A percentile compares a stretch with the other conserved stretches of the same genome.
These are phyloP conservation scores for Tribolium madens DNA, from an alignment of 1,140 invertebrate genomes.

Conservation along the genomic window DNA sequence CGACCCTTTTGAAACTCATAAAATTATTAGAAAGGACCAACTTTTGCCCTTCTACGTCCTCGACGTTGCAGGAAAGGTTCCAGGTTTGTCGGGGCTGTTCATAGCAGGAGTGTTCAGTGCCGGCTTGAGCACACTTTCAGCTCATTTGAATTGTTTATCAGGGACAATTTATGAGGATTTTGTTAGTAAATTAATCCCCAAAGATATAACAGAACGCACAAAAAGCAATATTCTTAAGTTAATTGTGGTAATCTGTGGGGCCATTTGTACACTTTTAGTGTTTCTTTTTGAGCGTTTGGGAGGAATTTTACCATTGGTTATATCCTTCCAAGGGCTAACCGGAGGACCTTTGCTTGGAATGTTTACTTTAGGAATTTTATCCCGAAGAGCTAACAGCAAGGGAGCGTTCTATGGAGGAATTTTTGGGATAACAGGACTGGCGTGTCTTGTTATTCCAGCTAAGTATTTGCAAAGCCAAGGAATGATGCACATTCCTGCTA, in stretches of 20 bases:
- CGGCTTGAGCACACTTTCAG: conserved; percentile 75
- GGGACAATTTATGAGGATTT: conserved; percentile 78
- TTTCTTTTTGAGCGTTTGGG: conserved; percentile 75
- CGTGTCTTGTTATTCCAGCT: conserved; percentile 42
- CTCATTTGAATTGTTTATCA: conserved; percentile 74
- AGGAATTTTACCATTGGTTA: conserved; percentile 72
- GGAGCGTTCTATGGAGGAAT: conserved; percentile 56
- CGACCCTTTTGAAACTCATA: conserved; percentile 74
- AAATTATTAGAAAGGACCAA: conserved; percentile 67
- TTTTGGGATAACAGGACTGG: conserved; percentile 40
- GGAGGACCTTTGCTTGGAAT: conserved; percentile 76
- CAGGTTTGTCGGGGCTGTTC: conserved; percentile 73
- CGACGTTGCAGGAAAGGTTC: conserved; percentile 67
- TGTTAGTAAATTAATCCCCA: conserved; percentile 65
- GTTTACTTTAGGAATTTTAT: conserved; percentile 77
- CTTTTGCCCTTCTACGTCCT: conserved; percentile 70
- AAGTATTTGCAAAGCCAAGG: conserved; percentile 53
- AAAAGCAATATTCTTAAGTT: conserved; percentile 70
- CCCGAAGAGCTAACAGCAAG: conserved; percentile 73
- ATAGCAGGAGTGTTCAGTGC: conserved; percentile 76
- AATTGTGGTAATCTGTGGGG: conserved; percentile 71
- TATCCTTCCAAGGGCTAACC: conserved; percentile 74
- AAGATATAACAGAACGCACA: conserved; percentile 65
- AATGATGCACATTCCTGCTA: conserved; percentile 21
- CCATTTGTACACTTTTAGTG: conserved; percentile 70